Evolutionary conservation across 1,140 invertebrate genomes (phyloP).

Genomic region (Epicauta chinensis): DNA sequence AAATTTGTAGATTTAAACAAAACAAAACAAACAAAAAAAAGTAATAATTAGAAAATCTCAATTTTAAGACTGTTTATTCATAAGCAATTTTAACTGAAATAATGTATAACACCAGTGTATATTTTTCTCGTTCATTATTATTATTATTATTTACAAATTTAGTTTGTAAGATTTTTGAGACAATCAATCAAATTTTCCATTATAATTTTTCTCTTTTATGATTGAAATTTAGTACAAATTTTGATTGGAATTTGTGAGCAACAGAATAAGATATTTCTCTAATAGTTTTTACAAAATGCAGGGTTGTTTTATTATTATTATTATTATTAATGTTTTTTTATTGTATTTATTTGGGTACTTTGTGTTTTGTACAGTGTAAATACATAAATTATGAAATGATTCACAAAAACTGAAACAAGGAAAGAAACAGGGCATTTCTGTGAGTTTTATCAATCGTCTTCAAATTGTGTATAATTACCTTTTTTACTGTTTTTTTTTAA

Average conservation of each 20-base stretch:
- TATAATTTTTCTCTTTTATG: slow-evolving; percentile 12
- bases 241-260: too few relatives aligned
- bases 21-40: too few relatives aligned
- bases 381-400: too few relatives aligned
- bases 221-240: slow-evolving; percentile 16
- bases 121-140: slow-evolving; percentile 8
- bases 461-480: too few relatives aligned
- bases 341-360: too few relatives aligned
- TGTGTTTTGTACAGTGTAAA: too few relatives aligned
- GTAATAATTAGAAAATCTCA: slow-evolving; percentile 9
- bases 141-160: slow-evolving; percentile 13
- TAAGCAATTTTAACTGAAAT: slow-evolving; percentile 6
- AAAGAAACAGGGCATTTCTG: too few relatives aligned
- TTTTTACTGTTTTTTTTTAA: too few relatives aligned
- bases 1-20: slow-evolving; percentile 2
- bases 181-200: slow-evolving; percentile 16
- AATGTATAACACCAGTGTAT: slow-evolving; percentile 24
- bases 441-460: too few relatives aligned
- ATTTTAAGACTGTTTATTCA: slow-evolving; percentile 21
- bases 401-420: too few relatives aligned
- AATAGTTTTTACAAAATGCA: not conserved
- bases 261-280: too few relatives aligned
- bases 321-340: too few relatives aligned
- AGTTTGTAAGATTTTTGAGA: slow-evolving; percentile 15
- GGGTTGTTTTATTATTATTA: slow-evolving; percentile 1